Evolutionary conservation across 2,888 invertebrate genomes (phyloP), one percentile per base, ranked within the genome.

Genomic region (Pterobdella sp.): DNA sequence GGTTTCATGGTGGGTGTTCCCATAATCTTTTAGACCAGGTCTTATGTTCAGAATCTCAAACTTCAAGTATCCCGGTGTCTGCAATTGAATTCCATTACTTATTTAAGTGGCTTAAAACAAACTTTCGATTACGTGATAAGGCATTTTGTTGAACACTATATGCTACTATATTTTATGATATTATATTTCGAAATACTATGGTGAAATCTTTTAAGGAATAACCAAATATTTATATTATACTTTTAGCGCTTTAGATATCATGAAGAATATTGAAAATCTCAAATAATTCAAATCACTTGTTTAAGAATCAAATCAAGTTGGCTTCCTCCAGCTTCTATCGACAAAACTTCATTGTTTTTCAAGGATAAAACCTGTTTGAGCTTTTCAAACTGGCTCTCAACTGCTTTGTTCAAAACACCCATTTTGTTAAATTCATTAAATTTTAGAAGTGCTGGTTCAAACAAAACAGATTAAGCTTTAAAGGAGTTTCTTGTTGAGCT

Each of bases 321-420:
- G 52, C 60, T 56, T 34, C 34, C 56, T 26, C 32, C 71, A 18
- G 71, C 71, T 52, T 71, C 60, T 22, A 71, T 26, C 60, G 71
- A 71, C 29, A 71, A 34, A n/a, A 29, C 56, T 60, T 71, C 71
- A 32, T 63, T 60, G 60, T 71, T 56, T 22, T 56, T 56, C n/a
- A 56, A 26, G n/a, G 4, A 3, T 3, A 56, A 56, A 22, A 42
- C 10, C 10, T 42, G 49, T 42, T 42, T 42, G 49, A 42, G 49
- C 49, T 42, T 7, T 22, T 42, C 49, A 22, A 7, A 42, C 7
- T 14, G 49, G 10, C 49, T 22, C n/a, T 56, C 60, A 4, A 7
- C 14, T n/a, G 3, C 4, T 7, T n/a, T 3, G n/a, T n/a, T 42
- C 22, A 18, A n/a, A 14, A 56, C 14, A 56, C 60, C 60, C 60